These are phyloP conservation scores for Brachionus paranguensis DNA, from an alignment of 1,140 invertebrate genomes.

Conservation along the genomic window DNA sequence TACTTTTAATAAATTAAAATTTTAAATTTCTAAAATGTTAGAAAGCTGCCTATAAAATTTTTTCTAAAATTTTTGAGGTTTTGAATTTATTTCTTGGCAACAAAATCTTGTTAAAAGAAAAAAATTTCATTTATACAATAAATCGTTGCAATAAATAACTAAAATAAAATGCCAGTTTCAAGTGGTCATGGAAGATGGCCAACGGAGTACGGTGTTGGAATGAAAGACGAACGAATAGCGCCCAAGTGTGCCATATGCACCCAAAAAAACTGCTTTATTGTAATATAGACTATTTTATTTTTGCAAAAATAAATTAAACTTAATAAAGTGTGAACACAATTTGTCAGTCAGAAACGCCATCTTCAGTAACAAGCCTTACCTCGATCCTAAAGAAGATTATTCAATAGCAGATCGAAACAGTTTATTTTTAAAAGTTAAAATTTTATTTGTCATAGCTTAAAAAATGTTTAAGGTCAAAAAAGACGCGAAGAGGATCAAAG, in stretches of 20 bases:
- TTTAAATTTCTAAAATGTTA: neutral
- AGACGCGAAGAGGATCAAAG: neutral
- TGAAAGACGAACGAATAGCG: neutral
- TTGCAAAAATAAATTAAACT: neutral
- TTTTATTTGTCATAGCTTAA: neutral
- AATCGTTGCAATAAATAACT: neutral
- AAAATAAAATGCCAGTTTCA: slow-evolving; percentile 12
- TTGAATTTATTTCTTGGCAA: neutral
- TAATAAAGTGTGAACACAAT: slow-evolving; percentile 9
- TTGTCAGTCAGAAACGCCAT: neutral
- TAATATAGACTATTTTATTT: neutral
- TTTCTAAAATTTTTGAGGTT: neutral
- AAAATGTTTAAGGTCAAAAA: neutral
- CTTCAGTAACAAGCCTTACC: slow-evolving; percentile 12
- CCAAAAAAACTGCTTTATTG: slow-evolving; percentile 34
- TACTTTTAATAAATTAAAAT: neutral
- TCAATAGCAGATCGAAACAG: slow-evolving; percentile 32
- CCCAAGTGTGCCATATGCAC: slow-evolving; percentile 24
- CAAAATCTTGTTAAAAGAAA: neutral
- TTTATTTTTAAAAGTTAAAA: neutral
- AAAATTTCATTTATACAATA: neutral
- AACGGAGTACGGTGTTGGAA: neutral
- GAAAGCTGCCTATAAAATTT: neutral
- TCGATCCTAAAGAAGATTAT: neutral
- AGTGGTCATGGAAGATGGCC: slow-evolving; percentile 36